Evolutionary conservation across 1,140 invertebrate genomes (phyloP), one percentile per base, ranked within the genome.

Genomic region (Papilio glaucus): DNA sequence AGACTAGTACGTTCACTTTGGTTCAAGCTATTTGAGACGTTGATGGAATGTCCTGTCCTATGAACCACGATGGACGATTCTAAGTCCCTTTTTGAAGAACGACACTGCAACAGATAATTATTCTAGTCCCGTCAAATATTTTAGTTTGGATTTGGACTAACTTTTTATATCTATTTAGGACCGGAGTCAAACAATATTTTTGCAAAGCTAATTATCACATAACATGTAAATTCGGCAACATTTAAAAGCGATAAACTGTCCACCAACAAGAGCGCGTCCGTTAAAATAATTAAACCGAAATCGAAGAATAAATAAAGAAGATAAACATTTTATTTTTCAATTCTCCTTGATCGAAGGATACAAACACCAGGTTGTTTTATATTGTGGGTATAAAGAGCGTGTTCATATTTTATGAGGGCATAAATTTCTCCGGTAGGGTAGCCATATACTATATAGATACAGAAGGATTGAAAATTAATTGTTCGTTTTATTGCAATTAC

Each of bases 351-450:
- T 89, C 76, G 84, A 80, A 84, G 83, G 84, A 81, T 82, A 88
- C 82, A 83, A 84, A 80, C 75, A 77, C 29, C 75, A 72, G 75
- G 76, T 80, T 83, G 80, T 88, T 80, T 69, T 78, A 79, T 83
- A 83, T 79, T 84, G 82, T 83, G 80, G 83, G 78, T 68, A 74
- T 80, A 83, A 75, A 77, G 73, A 83, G 83, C 83, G 82, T 90
- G 88, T 89, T 88, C 85, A 80, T 78, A 80, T 87, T 90, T 90
- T 90, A 91, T 86, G 85, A 80, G 77, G 73, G 76, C 87, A 91
- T 91, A 91, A 90, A 90, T 89, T 87, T 87, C 71, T 72, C 68
- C 70, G 74, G 72, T 85, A 80, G 83, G 77, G 72, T 79, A 77
- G 77, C 74, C 83, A 77, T 70, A 73, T 42, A 53, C 18, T 0